phyloP scores from a whole-genome alignment of 1,140 invertebrate genomes.

The Trichogramma pretiosum region DNA sequence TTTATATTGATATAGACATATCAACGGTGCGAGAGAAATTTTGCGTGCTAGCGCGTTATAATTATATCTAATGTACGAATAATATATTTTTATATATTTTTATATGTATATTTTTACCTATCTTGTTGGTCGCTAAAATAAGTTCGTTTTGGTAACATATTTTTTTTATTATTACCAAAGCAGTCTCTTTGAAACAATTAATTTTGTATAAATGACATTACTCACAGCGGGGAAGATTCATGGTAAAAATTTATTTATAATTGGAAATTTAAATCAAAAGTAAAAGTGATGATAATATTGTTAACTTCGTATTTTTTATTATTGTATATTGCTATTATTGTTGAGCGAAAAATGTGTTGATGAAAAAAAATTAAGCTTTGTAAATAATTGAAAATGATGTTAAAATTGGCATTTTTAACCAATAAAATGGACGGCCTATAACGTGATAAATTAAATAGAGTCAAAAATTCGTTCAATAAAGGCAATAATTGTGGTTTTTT shows the following conservation, averaged over 20 bases:
- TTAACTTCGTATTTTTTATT: neutral
- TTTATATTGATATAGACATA: slow-evolving; percentile 11
- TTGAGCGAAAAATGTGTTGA: slow-evolving; percentile 2
- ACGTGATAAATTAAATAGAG: no score
- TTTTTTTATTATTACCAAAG: slow-evolving; percentile 1
- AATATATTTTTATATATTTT: slow-evolving; percentile 19
- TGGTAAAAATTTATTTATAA: slow-evolving; percentile 4
- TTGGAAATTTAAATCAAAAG: neutral
- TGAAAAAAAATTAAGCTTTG: no score
- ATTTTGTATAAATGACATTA: slow-evolving; percentile 17
- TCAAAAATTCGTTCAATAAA: no score
- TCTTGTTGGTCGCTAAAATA: no score
- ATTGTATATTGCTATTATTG: slow-evolving; percentile 11
- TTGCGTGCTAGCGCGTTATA: no score
- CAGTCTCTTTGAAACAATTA: neutral
- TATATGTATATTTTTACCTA: slow-evolving; percentile 8
- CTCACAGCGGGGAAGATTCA: neutral
- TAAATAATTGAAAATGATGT: no score
- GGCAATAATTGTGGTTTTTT: no score
- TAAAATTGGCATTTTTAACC: no score
- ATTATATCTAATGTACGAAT: slow-evolving; percentile 14
- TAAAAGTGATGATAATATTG: neutral
- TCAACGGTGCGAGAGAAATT: no score
- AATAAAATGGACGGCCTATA: no score
- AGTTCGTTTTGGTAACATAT: neutral